A percentile compares a stretch with the other conserved stretches of the same genome.
phyloP scores from a whole-genome alignment of 2,888 invertebrate genomes.

The Tiliacea citrago region DNA sequence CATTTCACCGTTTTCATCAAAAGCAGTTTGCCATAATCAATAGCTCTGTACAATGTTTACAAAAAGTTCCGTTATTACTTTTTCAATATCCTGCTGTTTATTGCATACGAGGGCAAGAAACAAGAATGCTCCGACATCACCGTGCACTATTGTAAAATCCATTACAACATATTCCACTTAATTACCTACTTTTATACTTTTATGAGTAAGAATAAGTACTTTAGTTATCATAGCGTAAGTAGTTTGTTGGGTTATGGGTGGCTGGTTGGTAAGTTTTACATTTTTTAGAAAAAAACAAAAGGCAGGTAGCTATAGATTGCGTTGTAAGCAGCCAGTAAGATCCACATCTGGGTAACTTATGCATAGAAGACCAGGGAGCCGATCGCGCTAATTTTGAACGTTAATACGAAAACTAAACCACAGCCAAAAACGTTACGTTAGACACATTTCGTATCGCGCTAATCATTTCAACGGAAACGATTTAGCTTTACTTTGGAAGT shows the following conservation, averaged over 20 bases:
- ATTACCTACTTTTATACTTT: slow-evolving; percentile 35
- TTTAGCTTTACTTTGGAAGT: too few relatives aligned
- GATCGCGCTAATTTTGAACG: too few relatives aligned
- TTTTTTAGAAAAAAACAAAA: not conserved
- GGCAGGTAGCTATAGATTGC: not conserved
- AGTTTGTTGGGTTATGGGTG: not conserved
- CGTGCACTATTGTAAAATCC: slow-evolving; percentile 11
- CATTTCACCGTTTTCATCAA: slow-evolving; percentile 1
- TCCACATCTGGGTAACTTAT: too few relatives aligned
- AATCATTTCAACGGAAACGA: too few relatives aligned
- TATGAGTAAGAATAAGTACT: not conserved
- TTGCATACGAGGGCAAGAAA: slow-evolving; percentile 21
- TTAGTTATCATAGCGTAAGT: not conserved
- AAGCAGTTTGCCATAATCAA: not conserved
- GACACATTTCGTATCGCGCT: too few relatives aligned
- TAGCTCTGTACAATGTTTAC: slow-evolving; percentile 11
- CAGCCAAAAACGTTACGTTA: too few relatives aligned
- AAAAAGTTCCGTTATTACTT: slow-evolving; percentile 40
- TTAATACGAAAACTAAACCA: too few relatives aligned
- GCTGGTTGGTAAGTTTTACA: not conserved
- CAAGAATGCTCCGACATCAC: slow-evolving; percentile 8
- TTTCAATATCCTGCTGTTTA: slow-evolving; percentile 33
- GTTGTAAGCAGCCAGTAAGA: too few relatives aligned
- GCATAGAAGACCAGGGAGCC: too few relatives aligned
- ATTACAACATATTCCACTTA: slow-evolving; percentile 13